phyloP scores from a whole-genome alignment of 2,113 vertebrate genomes.

The Alectura lathami region DNA sequence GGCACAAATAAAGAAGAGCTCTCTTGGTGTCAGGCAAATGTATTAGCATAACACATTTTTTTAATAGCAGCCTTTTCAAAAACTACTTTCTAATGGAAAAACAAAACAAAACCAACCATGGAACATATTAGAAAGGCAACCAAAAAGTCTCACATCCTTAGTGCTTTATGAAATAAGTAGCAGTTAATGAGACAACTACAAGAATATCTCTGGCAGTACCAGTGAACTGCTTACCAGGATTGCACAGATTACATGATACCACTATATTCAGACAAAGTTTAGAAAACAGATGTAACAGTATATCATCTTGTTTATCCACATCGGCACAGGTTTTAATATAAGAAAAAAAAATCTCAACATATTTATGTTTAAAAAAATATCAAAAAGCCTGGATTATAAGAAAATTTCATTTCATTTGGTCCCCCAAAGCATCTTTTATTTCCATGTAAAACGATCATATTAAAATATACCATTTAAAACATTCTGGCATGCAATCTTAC shows the following conservation, averaged over 20 bases:
- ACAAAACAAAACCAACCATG: background rate
- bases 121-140: background rate
- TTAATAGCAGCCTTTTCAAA: background rate
- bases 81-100: background rate
- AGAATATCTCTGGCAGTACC: background rate
- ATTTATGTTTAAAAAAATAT: background rate
- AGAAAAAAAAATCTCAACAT: background rate
- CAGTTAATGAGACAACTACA: background rate
- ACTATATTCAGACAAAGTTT: background rate
- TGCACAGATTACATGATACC: background rate
- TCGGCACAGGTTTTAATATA: background rate
- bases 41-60: background rate
- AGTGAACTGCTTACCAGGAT: background rate
- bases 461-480: background rate
- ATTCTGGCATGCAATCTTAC: background rate
- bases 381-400: background rate
- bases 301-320: background rate
- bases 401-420: background rate
- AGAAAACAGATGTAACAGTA: background rate
- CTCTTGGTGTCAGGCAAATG: background rate
- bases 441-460: background rate
- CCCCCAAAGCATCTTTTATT: background rate
- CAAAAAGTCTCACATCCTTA: background rate
- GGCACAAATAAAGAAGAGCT: background rate
- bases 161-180: background rate